Evolutionary conservation across 2,797 vertebrate species (phyloP).

Genomic region (Chloroceryle amazona): DNA sequence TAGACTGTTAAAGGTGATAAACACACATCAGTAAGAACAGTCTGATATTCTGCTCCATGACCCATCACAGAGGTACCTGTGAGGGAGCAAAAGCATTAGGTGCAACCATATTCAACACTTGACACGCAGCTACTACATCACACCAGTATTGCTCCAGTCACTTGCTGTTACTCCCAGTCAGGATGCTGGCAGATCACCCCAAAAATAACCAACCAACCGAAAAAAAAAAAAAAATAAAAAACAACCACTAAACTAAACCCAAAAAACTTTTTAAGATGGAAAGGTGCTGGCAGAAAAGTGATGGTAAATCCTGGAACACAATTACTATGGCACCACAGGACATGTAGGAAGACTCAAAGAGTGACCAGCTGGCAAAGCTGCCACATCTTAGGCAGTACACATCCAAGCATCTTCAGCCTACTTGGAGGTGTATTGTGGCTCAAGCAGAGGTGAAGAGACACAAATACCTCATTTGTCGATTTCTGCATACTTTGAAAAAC

Average conservation of each 20-base stretch:
- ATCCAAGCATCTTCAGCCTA: background rate
- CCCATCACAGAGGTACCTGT: background rate
- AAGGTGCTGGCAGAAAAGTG: background rate
- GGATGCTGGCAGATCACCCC: background rate
- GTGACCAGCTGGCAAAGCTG: background rate
- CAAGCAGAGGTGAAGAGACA: background rate
- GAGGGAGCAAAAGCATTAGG: accelerated
- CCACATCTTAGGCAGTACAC: background rate
- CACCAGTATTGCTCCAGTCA: background rate
- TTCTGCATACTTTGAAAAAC: background rate
- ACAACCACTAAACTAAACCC: background rate
- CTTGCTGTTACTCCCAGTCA: background rate
- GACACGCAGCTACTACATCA: background rate
- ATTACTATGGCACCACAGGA: background rate
- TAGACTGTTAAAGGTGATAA: background rate
- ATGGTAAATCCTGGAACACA: background rate
- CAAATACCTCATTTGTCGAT: background rate
- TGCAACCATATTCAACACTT: background rate
- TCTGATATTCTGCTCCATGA: background rate
- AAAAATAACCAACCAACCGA: too few relatives aligned
- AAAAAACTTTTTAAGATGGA: background rate
- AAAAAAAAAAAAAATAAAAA: too few relatives aligned
- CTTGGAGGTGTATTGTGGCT: background rate
- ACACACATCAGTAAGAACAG: background rate
- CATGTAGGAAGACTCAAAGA: background rate